Evolutionary conservation across 1,140 invertebrate genomes (phyloP).

Genomic region (Dysdera silvatica): DNA sequence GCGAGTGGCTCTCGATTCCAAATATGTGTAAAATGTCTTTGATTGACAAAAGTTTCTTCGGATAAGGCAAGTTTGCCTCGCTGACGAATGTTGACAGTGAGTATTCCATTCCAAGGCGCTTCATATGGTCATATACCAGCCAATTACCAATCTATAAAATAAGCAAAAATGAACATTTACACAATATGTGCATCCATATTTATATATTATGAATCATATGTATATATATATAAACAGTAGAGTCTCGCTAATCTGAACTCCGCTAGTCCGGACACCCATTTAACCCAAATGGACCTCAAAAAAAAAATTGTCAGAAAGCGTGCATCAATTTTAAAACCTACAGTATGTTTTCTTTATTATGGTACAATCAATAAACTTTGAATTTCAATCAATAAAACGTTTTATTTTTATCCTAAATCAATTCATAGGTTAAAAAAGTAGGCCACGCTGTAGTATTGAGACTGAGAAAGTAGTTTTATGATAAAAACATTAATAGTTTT

Average conservation of each 20-base stretch:
- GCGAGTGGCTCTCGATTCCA: background rate
- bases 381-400: too few relatives aligned
- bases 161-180: background rate
- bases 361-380: too few relatives aligned
- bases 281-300: background rate
- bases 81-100: conserved; percentile 12
- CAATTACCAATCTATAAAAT: conserved; percentile 16
- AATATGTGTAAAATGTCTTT: conserved; percentile 15
- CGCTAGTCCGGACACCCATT: background rate
- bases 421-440: too few relatives aligned
- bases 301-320: background rate
- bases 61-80: conserved; percentile 12
- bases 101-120: conserved; percentile 10
- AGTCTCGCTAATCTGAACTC: background rate
- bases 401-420: too few relatives aligned
- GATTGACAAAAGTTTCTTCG: conserved; percentile 11
- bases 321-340: background rate
- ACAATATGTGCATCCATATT: background rate
- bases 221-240: background rate
- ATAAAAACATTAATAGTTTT: too few relatives aligned
- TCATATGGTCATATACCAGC: conserved; percentile 21
- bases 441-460: too few relatives aligned
- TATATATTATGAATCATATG: background rate
- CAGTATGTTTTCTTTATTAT: too few relatives aligned
- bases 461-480: too few relatives aligned